Percentiles rank a stretch among this genome's conserved stretches.
These are phyloP conservation scores for Orchesellides sinensis DNA, from an alignment of 2,888 invertebrate species.

Conservation along the genomic window DNA sequence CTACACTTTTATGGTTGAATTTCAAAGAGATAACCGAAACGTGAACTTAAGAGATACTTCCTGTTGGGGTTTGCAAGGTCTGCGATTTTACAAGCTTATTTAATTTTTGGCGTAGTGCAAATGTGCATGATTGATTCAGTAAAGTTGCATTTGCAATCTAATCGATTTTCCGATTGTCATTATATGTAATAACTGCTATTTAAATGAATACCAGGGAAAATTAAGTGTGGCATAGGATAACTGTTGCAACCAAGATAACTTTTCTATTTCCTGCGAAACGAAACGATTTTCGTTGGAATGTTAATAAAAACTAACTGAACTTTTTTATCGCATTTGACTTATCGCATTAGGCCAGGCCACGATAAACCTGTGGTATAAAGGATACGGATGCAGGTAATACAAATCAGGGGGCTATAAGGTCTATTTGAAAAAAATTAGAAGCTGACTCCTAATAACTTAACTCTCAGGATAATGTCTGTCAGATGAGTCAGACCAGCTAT, in stretches of 20 bases:
- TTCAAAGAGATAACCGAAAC: constrained; percentile 34
- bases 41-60: constrained; percentile 13
- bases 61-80: constrained; percentile 48
- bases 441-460: not conserved
- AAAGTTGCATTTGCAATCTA: too few relatives aligned
- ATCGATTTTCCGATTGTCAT: too few relatives aligned
- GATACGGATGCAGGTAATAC: not conserved
- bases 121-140: too few relatives aligned
- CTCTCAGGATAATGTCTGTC: constrained; percentile 26
- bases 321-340: constrained; percentile 22
- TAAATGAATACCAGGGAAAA: too few relatives aligned
- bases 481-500: constrained; percentile 9
- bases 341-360: not conserved
- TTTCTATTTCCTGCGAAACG: constrained; percentile 33
- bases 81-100: too few relatives aligned
- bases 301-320: constrained; percentile 45
- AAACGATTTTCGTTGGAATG: constrained; percentile 34
- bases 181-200: too few relatives aligned
- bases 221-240: too few relatives aligned
- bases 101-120: too few relatives aligned
- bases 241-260: constrained; percentile 2
- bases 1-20: constrained; percentile 41
- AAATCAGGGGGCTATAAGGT: not conserved
- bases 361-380: not conserved
- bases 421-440: constrained; percentile 2